Evolutionary conservation across 30 jellyfish, hydroid and myxozoan species (phyloP), one percentile per base, ranked within the genome.

Genomic region (Aurelia aurita complex sp. Pacific): DNA sequence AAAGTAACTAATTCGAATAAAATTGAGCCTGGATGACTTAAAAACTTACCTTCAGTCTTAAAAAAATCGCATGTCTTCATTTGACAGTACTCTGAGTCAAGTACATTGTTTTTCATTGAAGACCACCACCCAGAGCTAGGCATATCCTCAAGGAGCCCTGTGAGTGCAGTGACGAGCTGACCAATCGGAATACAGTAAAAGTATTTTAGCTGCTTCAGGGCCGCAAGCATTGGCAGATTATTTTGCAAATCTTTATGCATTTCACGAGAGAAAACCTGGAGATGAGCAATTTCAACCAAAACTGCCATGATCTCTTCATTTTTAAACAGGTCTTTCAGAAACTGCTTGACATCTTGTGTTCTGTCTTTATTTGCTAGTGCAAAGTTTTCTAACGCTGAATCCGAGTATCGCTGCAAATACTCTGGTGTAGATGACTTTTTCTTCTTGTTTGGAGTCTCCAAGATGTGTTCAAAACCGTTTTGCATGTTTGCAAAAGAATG

Each of bases 121-220:
- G 50, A 46, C 88, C 88, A 79, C 85, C 85, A 74, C 0, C 23
- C 33, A 33, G 69, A 62, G 2, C 69, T 35, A 23, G 79, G 79
- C 69, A 50, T 40, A 46, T 66, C 53, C 57, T 36, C 42, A 12
- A 16, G 55, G 55, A 79, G 88, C 34, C 51, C 78, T 8, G 79
- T 32, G 34, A 79, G 77, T 13, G 88, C 88, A 18, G 43, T 12
- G 88, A 79, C 52, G 68, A 79, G 53, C 80, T 79, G 88, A 34
- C 88, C 77, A 33, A 79, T 38, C 53, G 88, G 88, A 9, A 79
- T 64, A 6, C 69, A 17, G 64, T 12, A 79, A 67, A 79, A 79
- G 29, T 61, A 79, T 70, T 79, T 79, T 65, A 79, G 69, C 15
- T 79, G 80, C 34, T 63, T 79, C 15, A 79, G 70, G 15, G 80